Evolutionary conservation across 2,888 invertebrate species (phyloP), one percentile per base, ranked within the genome.

Genomic region (Hirtodrosophila alboralis): DNA sequence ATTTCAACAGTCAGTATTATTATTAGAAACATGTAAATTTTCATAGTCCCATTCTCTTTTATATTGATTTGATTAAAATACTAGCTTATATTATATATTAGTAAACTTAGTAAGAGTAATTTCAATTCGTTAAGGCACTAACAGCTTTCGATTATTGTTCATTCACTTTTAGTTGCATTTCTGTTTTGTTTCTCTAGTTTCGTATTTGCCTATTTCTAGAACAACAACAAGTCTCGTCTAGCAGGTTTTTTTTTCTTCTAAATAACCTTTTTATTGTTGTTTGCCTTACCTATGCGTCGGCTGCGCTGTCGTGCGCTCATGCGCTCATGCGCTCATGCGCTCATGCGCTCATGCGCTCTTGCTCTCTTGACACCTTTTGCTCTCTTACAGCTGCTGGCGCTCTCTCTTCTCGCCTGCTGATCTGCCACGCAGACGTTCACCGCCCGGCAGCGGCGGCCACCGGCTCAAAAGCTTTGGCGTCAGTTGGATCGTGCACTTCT

Each of bases 401-500:
- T 41, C 44, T 44, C 45, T 26, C 18, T 13, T 30, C 8, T 18
- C n/a, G n/a, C n/a, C 45, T n/a, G n/a, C 4, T 48, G 54, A 61
- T 61, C 62, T 48, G 48, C 26, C 41, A 40, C 44, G 27, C 37
- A 44, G 12, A 40, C 49, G 13, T n/a, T 37, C 26, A 21, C 9
- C 18, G 51, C 21, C 21, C 38, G 44, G 12, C n/a, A 6, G 23
- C 30, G 16, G n/a, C 14, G 27, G 31, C 12, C 33, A 37, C 9
- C 41, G 4, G 26, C 44, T 31, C 16, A 31, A 47, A 8, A 26
- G 44, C 18, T 33, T n/a, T n/a, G n/a, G 6, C 23, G 23, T 14
- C 57, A 78, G 81, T 78, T 30, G 21, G 59, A 63, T 66, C 65
- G 56, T 65, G 68, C 43, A 62, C 69, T 60, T 37, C 38, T 37